Evolutionary conservation across 2,113 vertebrate genomes (phyloP).

Genomic region (Melospiza melodia): DNA sequence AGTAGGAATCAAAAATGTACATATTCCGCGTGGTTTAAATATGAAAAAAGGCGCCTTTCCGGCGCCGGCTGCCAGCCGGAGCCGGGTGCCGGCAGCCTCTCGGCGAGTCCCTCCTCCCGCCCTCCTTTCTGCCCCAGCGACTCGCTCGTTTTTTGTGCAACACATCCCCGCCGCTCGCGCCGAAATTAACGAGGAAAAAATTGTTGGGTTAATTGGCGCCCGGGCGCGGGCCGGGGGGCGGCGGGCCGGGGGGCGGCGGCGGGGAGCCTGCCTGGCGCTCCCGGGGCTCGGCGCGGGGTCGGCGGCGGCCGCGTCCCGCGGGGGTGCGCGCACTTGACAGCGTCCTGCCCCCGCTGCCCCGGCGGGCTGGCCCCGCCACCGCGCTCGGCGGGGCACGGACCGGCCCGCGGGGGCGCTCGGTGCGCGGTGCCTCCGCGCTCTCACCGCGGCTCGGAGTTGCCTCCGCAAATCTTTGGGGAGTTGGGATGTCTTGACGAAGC

Average conservation of each 20-base stretch:
- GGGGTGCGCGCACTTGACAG: too few relatives aligned
- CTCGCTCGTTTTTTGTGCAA: conserved; percentile 53
- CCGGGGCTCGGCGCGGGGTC: too few relatives aligned
- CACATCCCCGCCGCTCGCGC: conserved; percentile 66
- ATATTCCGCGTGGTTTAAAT: conserved; percentile 83
- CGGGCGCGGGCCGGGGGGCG: not conserved
- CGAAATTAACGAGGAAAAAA: conserved; percentile 73
- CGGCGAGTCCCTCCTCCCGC: conserved; percentile 54
- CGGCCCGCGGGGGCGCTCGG: not conserved
- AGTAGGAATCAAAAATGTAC: conserved; percentile 88
- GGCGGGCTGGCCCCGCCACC: not conserved
- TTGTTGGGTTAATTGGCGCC: conserved; percentile 57
- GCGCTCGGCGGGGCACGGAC: not conserved
- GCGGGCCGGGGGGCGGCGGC: not conserved
- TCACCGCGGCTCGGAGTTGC: conserved; percentile 14
- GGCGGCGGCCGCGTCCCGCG: too few relatives aligned
- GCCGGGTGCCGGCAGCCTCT: conserved; percentile 58
- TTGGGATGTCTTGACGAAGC: conserved; percentile 20
- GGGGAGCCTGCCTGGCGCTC: too few relatives aligned
- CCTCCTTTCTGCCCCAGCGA: conserved; percentile 61
- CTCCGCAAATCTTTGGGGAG: conserved; percentile 55
- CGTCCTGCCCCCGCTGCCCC: not conserved
- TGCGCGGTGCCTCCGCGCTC: conserved; percentile 17
- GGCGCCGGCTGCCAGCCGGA: conserved; percentile 58
- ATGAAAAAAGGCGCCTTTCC: conserved; percentile 83